Base-by-base conservation (phyloP, 2,888 invertebrate species). In the Cistogaster globosa region DNA sequence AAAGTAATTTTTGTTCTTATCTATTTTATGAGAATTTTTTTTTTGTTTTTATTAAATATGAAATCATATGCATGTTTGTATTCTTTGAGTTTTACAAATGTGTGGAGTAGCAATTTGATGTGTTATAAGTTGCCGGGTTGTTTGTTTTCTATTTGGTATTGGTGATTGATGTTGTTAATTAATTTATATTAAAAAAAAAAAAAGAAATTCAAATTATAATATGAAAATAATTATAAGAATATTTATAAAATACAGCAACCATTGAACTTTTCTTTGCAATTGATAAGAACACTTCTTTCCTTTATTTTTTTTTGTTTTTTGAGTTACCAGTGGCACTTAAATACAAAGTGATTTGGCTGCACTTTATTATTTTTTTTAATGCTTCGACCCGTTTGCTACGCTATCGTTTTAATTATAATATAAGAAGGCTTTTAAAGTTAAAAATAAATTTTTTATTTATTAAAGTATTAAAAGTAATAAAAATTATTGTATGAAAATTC, bases 191-290 rank as follows among this genome's bases (percentile, higher is more conserved):
- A 60, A 11, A 48, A 57, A 16, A n/a, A n/a, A 14, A 42, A 62
- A 36, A n/a, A 36, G 26, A n/a, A 42, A 55, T 9, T 32, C 18
- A 20, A 51, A 42, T 11, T 36, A 58, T 51, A 60, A 57, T 3
- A 14, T 26, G 51, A 36, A n/a, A 36, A 57, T 22, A 42, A 55
- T 12, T 60, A 26, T 58, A 68, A 67, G 0, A 53, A 68, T 60
- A n/a, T 60, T 55, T 63, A 79, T 79, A 57, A 48, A 16, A 48
- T 60, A 55, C 38, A 81, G 69, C 81, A 82, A 76, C 48, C 82
- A 82, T 71, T 82, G 82, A 82, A 82, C 82, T 82, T 63, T 76
- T 63, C 71, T 53, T 38, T 26, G 55, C 62, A 42, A 26, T 18
- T 48, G 82, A 82, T 82, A 82, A 82, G 38, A 63, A 42, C 11